Percentiles rank a stretch among this genome's conserved stretches.
Evolutionary conservation across 2,888 invertebrate genomes (phyloP).

Genomic region (Chromoteleia sp.): DNA sequence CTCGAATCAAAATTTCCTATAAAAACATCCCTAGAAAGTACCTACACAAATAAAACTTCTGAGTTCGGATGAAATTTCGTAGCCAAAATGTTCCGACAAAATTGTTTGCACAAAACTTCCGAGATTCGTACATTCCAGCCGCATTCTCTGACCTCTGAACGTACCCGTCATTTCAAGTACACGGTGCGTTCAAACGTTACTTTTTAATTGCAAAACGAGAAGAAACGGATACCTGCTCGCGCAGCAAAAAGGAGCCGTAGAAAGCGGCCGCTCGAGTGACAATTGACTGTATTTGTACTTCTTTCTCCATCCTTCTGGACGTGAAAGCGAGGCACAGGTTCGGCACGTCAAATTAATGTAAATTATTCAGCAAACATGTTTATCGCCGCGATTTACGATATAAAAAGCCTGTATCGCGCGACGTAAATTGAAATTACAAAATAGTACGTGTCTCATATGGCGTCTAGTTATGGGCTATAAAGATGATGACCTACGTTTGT

Average conservation of each 20-base stretch:
- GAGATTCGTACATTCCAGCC: too few species aligned
- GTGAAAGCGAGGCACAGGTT: conserved; percentile 51
- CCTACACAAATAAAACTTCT: too few species aligned
- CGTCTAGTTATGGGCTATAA: conserved; percentile 33
- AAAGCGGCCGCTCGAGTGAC: conserved; percentile 51
- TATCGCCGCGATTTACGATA: conserved; percentile 45
- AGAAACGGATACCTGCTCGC: too few species aligned
- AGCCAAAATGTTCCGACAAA: too few species aligned
- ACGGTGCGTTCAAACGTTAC: too few species aligned
- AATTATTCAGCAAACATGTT: conserved; percentile 62
- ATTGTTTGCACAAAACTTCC: too few species aligned
- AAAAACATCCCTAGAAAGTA: too few species aligned
- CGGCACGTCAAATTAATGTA: conserved; percentile 54
- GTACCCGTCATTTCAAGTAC: too few species aligned
- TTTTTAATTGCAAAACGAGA: too few species aligned
- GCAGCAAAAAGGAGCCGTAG: conserved; percentile 43
- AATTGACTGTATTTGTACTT: conserved; percentile 48
- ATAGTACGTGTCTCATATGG: conserved; percentile 45
- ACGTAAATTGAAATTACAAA: conserved; percentile 54
- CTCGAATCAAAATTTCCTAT: too few species aligned
- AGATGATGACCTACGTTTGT: conserved; percentile 55
- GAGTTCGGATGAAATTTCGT: too few species aligned
- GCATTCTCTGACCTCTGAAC: too few species aligned
- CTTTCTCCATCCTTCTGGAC: conserved; percentile 2
- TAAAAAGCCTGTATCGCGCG: conserved; percentile 51